Conservation (phyloP, 2,113 vertebrate species). For the Illadopsis cleaveri region DNA sequence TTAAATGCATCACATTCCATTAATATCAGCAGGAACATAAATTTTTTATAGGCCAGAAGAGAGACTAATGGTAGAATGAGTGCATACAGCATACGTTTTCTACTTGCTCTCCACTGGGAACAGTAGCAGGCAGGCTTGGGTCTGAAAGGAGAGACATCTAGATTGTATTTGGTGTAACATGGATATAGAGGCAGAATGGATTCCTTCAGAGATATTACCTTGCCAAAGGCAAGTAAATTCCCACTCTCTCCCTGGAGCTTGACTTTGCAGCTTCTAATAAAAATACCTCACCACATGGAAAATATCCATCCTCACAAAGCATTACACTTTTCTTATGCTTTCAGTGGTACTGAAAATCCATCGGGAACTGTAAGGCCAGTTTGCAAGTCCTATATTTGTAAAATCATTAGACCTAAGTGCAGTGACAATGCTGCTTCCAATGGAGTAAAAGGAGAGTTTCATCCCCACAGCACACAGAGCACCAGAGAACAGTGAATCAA, state of each 20-base stretch:
- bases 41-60: neutral
- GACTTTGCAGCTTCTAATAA: neutral
- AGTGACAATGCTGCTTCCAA: neutral
- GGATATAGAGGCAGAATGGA: neutral
- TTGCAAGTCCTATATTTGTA: neutral
- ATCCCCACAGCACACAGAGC: neutral
- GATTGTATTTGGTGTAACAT: neutral
- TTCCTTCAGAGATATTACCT: neutral
- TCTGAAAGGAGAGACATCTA: neutral
- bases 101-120: neutral
- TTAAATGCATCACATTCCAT: neutral
- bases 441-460: neutral
- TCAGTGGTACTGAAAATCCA: neutral
- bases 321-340: neutral
- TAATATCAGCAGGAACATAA: neutral
- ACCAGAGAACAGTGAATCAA: neutral
- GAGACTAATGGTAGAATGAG: neutral
- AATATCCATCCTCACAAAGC: neutral
- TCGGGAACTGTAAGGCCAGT: neutral
- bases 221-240: neutral
- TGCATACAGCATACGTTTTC: neutral
- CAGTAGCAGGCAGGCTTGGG: neutral
- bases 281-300: neutral
- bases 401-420: neutral
- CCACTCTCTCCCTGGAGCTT: neutral